Conservation (phyloP, 2,797 vertebrate species). For the Geotrypetes seraphini region DNA sequence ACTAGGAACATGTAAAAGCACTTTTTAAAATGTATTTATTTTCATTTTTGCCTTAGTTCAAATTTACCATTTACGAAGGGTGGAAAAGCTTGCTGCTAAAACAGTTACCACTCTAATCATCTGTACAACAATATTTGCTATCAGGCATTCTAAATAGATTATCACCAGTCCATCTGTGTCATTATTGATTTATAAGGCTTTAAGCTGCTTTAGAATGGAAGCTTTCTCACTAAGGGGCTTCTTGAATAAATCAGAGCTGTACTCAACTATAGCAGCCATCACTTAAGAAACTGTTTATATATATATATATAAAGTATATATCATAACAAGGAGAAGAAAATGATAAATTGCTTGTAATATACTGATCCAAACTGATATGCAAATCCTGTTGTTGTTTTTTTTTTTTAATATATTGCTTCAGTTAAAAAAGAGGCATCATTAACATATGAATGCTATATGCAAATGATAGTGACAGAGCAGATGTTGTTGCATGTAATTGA, state of each 20-base stretch:
- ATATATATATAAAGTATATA: no score
- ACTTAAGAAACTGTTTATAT: slow-evolving; percentile 74
- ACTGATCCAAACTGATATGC: slow-evolving; percentile 81
- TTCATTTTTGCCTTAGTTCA: slow-evolving; percentile 24
- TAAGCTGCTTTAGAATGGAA: slow-evolving; percentile 89
- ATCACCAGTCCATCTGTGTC: slow-evolving; percentile 99
- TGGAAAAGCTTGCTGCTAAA: slow-evolving; percentile 68
- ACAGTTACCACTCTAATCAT: slow-evolving; percentile 95
- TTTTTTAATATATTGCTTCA: slow-evolving; percentile 80
- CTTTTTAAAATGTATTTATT: no score
- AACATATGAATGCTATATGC: slow-evolving; percentile 99
- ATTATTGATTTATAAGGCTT: slow-evolving; percentile 99
- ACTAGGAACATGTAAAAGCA: slow-evolving; percentile 45
- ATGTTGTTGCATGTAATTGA: slow-evolving; percentile 99
- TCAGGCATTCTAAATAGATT: slow-evolving; percentile 99
- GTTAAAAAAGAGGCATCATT: slow-evolving; percentile 91
- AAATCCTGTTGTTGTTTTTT: slow-evolving; percentile 58
- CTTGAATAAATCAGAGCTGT: slow-evolving; percentile 82
- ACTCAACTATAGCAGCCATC: slow-evolving; percentile 77
- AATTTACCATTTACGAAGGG: slow-evolving; percentile 61
- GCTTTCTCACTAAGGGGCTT: slow-evolving; percentile 82
- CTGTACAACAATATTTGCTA: slow-evolving; percentile 99
- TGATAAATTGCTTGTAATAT: slow-evolving; percentile 76
- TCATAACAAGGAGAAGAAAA: slow-evolving; percentile 69
- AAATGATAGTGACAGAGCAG: slow-evolving; percentile 97